Evolutionary conservation across 2,113 vertebrate species (phyloP).

Genomic region (Heterotis niloticus): DNA sequence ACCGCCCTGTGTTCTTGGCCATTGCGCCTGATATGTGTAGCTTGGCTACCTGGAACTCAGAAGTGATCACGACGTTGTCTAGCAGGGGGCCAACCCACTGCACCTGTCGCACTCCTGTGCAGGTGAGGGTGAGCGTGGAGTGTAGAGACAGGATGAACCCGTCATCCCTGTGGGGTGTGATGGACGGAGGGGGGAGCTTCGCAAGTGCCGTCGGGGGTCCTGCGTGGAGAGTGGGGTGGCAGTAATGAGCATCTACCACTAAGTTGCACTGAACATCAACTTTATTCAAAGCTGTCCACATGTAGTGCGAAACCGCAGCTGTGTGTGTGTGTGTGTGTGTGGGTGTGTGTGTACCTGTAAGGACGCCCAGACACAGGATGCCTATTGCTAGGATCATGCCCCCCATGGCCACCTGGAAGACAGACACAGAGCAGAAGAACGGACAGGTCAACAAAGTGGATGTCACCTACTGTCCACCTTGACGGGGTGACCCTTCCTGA

Average conservation of each 20-base stretch:
- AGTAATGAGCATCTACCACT: neutral
- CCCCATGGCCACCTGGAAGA: too few relatives aligned
- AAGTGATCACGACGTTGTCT: constrained; percentile 60
- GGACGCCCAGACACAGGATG: constrained; percentile 58
- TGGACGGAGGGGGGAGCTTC: constrained; percentile 65
- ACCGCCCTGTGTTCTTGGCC: constrained; percentile 71
- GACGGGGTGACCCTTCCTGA: too few relatives aligned
- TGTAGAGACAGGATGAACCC: constrained; percentile 73
- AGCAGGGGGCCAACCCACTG: constrained; percentile 74
- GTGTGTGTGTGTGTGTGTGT: too few relatives aligned
- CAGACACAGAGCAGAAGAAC: too few relatives aligned
- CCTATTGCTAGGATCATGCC: constrained; percentile 47
- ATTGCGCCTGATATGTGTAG: constrained; percentile 73
- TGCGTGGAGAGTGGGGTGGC: neutral
- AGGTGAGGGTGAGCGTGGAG: constrained; percentile 77
- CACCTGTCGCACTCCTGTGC: constrained; percentile 76
- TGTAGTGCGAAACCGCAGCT: too few relatives aligned
- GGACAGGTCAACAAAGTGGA: too few relatives aligned
- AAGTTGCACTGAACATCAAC: too few relatives aligned
- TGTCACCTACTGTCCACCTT: too few relatives aligned
- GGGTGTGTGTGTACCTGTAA: constrained; percentile 48
- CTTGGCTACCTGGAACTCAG: constrained; percentile 67
- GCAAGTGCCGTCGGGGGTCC: constrained; percentile 47
- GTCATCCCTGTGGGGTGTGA: constrained; percentile 66
- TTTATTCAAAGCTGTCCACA: too few relatives aligned